Evolutionary conservation across 2,797 vertebrate genomes (phyloP).

Genomic region (Clamator glandarius): DNA sequence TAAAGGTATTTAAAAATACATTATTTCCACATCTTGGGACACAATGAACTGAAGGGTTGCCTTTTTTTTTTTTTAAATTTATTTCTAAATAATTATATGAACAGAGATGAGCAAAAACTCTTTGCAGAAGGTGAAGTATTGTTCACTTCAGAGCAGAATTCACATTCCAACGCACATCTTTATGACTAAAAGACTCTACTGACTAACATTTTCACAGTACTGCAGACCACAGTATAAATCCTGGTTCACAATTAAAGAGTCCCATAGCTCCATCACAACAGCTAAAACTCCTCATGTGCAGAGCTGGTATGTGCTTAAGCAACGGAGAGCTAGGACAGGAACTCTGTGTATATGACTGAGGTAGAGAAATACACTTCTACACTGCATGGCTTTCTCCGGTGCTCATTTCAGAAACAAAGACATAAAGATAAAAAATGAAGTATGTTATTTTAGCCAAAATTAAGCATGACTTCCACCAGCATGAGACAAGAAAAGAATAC

Average conservation of each 20-base stretch:
- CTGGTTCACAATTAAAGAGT: not conserved
- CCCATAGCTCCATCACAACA: not conserved
- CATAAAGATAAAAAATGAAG: not conserved
- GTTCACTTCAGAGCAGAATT: not conserved
- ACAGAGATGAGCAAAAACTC: not conserved
- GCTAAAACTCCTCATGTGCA: not conserved
- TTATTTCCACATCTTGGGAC: not conserved
- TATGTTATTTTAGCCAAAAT: not conserved
- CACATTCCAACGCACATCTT: not conserved
- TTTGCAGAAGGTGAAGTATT: not conserved
- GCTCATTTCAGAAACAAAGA: not conserved
- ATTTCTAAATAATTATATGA: not conserved
- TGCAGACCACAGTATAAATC: not conserved
- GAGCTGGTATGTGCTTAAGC: accelerated
- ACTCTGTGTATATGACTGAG: not conserved
- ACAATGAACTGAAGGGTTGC: not conserved
- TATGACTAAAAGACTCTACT: not conserved
- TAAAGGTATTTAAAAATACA: not conserved
- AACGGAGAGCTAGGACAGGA: not conserved
- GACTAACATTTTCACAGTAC: not conserved
- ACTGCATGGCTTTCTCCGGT: not conserved
- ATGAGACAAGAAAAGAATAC: not conserved
- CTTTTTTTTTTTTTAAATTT: not conserved
- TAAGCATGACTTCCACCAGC: not conserved
- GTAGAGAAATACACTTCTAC: not conserved